Conservation (phyloP, 2,888 invertebrate species). For the Cyaniris semiargus region DNA sequence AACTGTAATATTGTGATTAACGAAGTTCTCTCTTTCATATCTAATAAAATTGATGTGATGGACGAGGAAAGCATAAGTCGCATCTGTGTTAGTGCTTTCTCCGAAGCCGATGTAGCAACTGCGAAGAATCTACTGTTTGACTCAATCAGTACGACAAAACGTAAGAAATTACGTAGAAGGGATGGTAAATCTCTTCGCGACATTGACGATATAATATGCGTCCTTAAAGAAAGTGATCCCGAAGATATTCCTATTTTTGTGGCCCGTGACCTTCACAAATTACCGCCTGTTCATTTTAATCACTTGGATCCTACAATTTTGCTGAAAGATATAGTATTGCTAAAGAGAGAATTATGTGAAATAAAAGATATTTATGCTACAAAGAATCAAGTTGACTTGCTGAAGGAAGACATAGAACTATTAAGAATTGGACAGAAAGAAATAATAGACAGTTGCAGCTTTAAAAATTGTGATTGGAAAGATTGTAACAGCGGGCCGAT, state of each 20-base stretch:
- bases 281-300: slow-evolving; percentile 22
- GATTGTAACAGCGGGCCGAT: too few relatives aligned
- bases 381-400: too few relatives aligned
- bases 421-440: too few relatives aligned
- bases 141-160: not conserved
- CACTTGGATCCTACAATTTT: slow-evolving; percentile 4
- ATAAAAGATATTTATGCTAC: too few relatives aligned
- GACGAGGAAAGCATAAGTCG: slow-evolving; percentile 9
- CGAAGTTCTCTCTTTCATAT: slow-evolving; percentile 15
- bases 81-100: slow-evolving; percentile 16
- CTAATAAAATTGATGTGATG: slow-evolving; percentile 25
- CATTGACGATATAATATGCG: slow-evolving; percentile 26
- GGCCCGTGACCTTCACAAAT: not conserved
- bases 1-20: slow-evolving; percentile 27
- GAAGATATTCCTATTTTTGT: slow-evolving; percentile 14
- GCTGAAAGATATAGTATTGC: slow-evolving; percentile 4
- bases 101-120: not conserved
- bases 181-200: slow-evolving; percentile 21
- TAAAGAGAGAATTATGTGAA: slow-evolving; percentile 6
- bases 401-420: too few relatives aligned
- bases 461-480: too few relatives aligned
- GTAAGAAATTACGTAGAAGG: slow-evolving; percentile 27
- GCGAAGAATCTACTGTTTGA: too few relatives aligned
- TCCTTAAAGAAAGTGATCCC: slow-evolving; percentile 15
- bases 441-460: too few relatives aligned